These are phyloP conservation scores for Syngnathus typhle DNA, from an alignment of 2,113 vertebrate species.

Conservation along the genomic window DNA sequence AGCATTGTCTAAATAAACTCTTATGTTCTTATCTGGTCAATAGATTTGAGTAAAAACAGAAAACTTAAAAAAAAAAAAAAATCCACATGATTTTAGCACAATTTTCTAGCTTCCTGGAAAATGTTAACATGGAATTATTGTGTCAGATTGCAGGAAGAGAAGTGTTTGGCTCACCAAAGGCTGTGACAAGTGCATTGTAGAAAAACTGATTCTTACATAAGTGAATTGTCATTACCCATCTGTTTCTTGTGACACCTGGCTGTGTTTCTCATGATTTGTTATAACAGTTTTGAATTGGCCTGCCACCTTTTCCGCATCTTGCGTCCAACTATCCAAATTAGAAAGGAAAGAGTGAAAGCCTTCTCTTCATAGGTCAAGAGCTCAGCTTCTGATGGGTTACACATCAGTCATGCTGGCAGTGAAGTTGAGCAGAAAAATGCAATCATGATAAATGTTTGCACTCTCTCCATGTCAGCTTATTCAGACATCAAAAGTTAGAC, in stretches of 20 bases:
- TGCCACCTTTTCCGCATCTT: slow-evolving; percentile 72
- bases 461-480: slow-evolving; percentile 34
- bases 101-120: slow-evolving; percentile 70
- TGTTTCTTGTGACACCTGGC: slow-evolving; percentile 90
- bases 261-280: slow-evolving; percentile 92
- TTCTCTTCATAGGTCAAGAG: slow-evolving; percentile 81
- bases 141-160: slow-evolving; percentile 95
- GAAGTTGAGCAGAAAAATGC: slow-evolving; percentile 74
- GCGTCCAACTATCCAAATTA: slow-evolving; percentile 75
- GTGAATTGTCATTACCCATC: slow-evolving; percentile 97
- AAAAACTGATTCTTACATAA: slow-evolving; percentile 94
- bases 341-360: slow-evolving; percentile 74
- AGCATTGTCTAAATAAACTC: slow-evolving; percentile 73
- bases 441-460: slow-evolving; percentile 61
- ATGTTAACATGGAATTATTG: slow-evolving; percentile 88
- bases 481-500: slow-evolving; percentile 29
- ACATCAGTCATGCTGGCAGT: slow-evolving; percentile 70
- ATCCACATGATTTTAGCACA: slow-evolving; percentile 85
- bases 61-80: slow-evolving; percentile 73
- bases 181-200: slow-evolving; percentile 98
- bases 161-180: slow-evolving; percentile 86
- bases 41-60: slow-evolving; percentile 61
- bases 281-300: slow-evolving; percentile 87
- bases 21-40: slow-evolving; percentile 79
- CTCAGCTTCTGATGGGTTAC: slow-evolving; percentile 78